These are phyloP conservation scores for Parthenolecanium corni DNA, from an alignment of 2,888 invertebrate species.

Conservation along the genomic window DNA sequence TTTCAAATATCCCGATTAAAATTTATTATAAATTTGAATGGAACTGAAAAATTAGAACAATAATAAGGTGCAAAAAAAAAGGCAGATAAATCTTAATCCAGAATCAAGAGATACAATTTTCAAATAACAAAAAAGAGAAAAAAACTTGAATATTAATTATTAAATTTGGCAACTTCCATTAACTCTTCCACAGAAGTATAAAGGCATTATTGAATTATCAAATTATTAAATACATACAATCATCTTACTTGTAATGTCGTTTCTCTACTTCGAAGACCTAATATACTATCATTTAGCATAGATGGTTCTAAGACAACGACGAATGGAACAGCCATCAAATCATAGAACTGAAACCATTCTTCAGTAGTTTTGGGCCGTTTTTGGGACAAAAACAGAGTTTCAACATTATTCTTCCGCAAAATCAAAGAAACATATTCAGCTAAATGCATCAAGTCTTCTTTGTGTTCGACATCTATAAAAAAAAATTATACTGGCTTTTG, in stretches of 20 bases:
- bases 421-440: slow-evolving; percentile 46
- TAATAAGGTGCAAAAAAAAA: neutral
- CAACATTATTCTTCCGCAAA: slow-evolving; percentile 41
- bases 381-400: slow-evolving; percentile 36
- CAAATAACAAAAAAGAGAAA: neutral
- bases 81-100: neutral
- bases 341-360: slow-evolving; percentile 40
- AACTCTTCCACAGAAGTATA: neutral
- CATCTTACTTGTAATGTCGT: slow-evolving; percentile 49
- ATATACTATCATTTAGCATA: slow-evolving; percentile 58
- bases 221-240: slow-evolving; percentile 4
- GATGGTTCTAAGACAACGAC: slow-evolving; percentile 55
- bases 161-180: neutral
- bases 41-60: too few species aligned
- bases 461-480: neutral
- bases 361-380: slow-evolving; percentile 38
- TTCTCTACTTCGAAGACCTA: slow-evolving; percentile 44
- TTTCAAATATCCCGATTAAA: too few species aligned
- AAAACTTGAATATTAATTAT: neutral
- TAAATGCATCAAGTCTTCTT: slow-evolving; percentile 45
- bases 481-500: neutral
- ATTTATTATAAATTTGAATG: too few species aligned
- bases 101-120: too few species aligned
- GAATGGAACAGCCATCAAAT: slow-evolving; percentile 59
- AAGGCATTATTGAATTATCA: slow-evolving; percentile 8